Conservation (phyloP, 2,888 invertebrate species). For the Poecilus cupreus region DNA sequence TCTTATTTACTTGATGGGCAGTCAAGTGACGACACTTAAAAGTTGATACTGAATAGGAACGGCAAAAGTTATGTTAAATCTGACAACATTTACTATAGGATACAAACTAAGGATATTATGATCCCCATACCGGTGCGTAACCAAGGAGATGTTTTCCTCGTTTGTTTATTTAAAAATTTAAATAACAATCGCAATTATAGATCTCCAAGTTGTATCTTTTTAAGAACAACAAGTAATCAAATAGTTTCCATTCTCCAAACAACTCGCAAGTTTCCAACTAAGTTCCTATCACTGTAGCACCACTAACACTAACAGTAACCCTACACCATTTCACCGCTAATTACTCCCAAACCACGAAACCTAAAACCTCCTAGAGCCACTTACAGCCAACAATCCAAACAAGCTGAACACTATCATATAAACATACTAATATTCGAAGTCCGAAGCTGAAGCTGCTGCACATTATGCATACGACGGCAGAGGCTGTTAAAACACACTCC, state of each 20-base stretch:
- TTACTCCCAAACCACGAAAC: slow-evolving; percentile 30
- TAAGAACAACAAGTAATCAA: neutral
- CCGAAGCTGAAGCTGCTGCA: neutral
- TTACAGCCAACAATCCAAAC: neutral
- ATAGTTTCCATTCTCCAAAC: neutral
- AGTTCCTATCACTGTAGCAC: slow-evolving; percentile 19
- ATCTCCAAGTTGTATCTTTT: neutral
- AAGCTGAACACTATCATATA: slow-evolving; percentile 25
- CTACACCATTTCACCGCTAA: neutral
- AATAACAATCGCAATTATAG: no score
- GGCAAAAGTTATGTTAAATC: no score
- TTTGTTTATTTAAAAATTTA: no score
- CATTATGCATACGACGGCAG: slow-evolving; percentile 9
- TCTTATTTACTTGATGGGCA: no score
- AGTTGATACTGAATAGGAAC: no score
- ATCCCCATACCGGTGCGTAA: no score
- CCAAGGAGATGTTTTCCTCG: no score
- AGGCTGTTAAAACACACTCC: slow-evolving; percentile 27
- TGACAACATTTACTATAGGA: no score
- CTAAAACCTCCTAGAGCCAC: neutral
- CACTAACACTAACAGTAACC: slow-evolving; percentile 1
- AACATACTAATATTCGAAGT: slow-evolving; percentile 24
- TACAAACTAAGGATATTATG: no score
- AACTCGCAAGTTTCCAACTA: neutral
- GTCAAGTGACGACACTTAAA: no score